These are phyloP conservation scores for Pithecia hirsuta DNA, from an alignment of 2,797 vertebrate species.

Conservation along the genomic window DNA sequence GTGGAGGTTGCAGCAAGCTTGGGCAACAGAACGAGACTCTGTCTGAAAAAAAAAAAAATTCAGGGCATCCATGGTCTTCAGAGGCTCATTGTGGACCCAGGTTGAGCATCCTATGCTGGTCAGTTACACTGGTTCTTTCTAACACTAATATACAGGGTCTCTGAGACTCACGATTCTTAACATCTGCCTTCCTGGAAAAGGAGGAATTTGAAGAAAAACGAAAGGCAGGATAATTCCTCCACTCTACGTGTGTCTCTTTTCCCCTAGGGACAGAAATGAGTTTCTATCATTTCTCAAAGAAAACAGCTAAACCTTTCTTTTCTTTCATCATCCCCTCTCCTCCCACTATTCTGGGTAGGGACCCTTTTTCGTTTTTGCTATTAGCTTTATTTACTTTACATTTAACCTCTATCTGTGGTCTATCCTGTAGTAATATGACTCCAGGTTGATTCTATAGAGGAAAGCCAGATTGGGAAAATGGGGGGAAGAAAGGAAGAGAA, in stretches of 20 bases:
- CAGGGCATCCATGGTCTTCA: background rate
- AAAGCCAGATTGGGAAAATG: conserved; percentile 74
- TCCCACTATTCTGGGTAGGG: background rate
- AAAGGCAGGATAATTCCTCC: background rate
- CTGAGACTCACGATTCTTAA: background rate
- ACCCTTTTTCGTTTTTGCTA: background rate
- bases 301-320: conserved; percentile 42
- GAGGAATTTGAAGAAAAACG: background rate
- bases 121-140: background rate
- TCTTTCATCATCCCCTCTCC: background rate
- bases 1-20: background rate
- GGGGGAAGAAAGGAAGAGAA: conserved; percentile 38
- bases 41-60: background rate
- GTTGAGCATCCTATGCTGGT: background rate
- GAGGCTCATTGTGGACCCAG: background rate
- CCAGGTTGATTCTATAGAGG: conserved; percentile 47
- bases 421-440: conserved; percentile 62
- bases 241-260: background rate
- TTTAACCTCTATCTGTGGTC: conserved; percentile 68
- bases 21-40: background rate
- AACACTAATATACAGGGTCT: background rate
- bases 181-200: background rate
- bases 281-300: background rate
- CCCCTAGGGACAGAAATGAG: background rate
- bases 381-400: conserved; percentile 45